Percentiles rank a stretch among this genome's conserved stretches.
Conservation (phyloP, 2,113 vertebrate genomes). For the Brachyistius frenatus region DNA sequence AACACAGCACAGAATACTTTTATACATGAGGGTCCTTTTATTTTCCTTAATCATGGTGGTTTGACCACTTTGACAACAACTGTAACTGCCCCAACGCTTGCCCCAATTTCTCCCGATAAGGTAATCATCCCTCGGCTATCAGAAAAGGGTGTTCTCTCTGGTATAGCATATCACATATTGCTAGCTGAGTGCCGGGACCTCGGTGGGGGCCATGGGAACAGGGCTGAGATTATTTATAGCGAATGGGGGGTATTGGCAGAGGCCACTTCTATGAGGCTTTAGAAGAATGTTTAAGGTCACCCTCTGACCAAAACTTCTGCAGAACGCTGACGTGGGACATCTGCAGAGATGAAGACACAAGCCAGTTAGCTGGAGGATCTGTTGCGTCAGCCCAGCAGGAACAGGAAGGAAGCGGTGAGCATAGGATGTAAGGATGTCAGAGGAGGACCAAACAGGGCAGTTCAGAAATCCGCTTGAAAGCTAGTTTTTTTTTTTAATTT, state of each 20-base stretch:
- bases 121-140: neutral
- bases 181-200: constrained; percentile 51
- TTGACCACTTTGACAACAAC: constrained; percentile 18
- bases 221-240: constrained; percentile 77
- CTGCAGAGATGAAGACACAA: constrained; percentile 61
- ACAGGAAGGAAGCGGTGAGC: constrained; percentile 65
- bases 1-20: constrained; percentile 12
- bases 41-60: constrained; percentile 5
- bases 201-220: constrained; percentile 83
- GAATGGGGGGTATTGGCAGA: constrained; percentile 55
- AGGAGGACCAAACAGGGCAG: constrained; percentile 60
- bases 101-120: constrained; percentile 11
- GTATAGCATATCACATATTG: constrained; percentile 40
- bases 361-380: constrained; percentile 53
- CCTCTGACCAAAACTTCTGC: constrained; percentile 68
- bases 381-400: constrained; percentile 50
- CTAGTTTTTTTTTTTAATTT: no score
- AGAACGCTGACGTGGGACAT: constrained; percentile 67
- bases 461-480: constrained; percentile 26
- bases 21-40: constrained; percentile 8
- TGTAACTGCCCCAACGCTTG: constrained; percentile 21
- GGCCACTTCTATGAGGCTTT: constrained; percentile 72
- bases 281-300: constrained; percentile 81
- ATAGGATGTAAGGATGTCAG: constrained; percentile 61
- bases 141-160: constrained; percentile 19